phyloP scores from a whole-genome alignment of 2,888 invertebrate genomes.

The Leptinotarsa juncta region DNA sequence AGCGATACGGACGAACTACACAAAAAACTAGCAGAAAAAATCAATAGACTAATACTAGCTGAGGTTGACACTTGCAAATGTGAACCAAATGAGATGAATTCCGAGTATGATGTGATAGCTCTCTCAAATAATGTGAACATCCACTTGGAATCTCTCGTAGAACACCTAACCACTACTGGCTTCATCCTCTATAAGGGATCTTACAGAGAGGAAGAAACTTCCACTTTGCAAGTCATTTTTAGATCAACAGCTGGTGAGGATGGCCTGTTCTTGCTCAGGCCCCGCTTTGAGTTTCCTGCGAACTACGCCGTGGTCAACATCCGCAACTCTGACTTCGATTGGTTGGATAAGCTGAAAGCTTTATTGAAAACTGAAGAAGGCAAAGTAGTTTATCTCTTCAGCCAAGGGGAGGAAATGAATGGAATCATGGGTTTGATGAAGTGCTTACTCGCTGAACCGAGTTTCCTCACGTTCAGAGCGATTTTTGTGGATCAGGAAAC shows the following conservation, averaged over 20 bases:
- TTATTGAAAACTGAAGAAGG: conserved; percentile 21
- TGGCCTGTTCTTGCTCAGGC: conserved; percentile 29
- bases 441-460: conserved; percentile 43
- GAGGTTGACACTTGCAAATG: conserved; percentile 15
- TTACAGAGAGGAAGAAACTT: not conserved
- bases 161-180: conserved; percentile 34
- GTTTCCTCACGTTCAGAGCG: conserved; percentile 38
- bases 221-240: conserved; percentile 31
- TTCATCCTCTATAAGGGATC: conserved; percentile 43
- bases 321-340: conserved; percentile 41
- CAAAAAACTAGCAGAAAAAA: conserved; percentile 30
- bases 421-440: conserved; percentile 53
- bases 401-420: conserved; percentile 39
- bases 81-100: conserved; percentile 16
- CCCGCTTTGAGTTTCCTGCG: conserved; percentile 25
- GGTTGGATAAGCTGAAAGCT: conserved; percentile 58
- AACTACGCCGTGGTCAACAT: conserved; percentile 36
- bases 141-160: conserved; percentile 12
- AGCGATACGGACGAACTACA: conserved; percentile 21
- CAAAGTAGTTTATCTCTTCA: conserved; percentile 42
- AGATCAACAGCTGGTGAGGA: conserved; percentile 24
- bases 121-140: conserved; percentile 22
- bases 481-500: conserved; percentile 46
- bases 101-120: conserved; percentile 35
- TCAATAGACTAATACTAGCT: conserved; percentile 31